Base-by-base conservation (phyloP, 2,888 invertebrate genomes). In the Fabriciana adippe region DNA sequence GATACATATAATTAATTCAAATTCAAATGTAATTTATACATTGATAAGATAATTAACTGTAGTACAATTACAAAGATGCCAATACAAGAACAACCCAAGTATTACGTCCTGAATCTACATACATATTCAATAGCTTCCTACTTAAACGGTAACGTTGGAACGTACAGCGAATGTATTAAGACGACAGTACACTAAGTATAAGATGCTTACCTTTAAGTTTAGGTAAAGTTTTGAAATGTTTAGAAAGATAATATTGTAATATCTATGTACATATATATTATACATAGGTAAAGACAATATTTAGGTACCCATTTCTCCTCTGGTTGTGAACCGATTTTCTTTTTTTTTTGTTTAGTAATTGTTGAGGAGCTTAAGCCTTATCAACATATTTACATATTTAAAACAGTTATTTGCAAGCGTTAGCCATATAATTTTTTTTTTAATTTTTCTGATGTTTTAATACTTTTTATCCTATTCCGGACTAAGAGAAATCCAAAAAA, bases 41-140 rank as follows among this genome's bases (percentile, higher is more conserved):
- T 35, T 35, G 51, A 64, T 15, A 13, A 51, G 13, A 35, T n/a
- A 50, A 55, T 57, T 21, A 26, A n/a, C 6, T 11, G 48, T 66
- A 45, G 64, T 55, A 71, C 70, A 73, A 74, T 73, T 70, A 68
- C 59, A 64, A 68, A 66, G 69, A 71, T 68, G 68, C 67, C 64
- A 68, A 69, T 70, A 63, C 67, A 66, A 55, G 48, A 54, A 60
- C 61, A 56, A 66, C 35, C 35, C 35, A 62, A 55, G 53, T 35
- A 47, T 60, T 45, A 50, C 74, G 76, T 78, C 74, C 63, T 69
- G 64, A 68, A 75, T 75, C 72, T 62, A 70, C 74, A 81, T 79
- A 77, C 81, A 81, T 81, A 82, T 79, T 79, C 77, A 78, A 70
- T 67, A 71, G 74, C 62, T 56, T 66, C 66, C 60, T 72, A 67